These are phyloP conservation scores for Akabosia matsudoensis DNA, from an alignment of 1,140 invertebrate genomes.

Conservation along the genomic window DNA sequence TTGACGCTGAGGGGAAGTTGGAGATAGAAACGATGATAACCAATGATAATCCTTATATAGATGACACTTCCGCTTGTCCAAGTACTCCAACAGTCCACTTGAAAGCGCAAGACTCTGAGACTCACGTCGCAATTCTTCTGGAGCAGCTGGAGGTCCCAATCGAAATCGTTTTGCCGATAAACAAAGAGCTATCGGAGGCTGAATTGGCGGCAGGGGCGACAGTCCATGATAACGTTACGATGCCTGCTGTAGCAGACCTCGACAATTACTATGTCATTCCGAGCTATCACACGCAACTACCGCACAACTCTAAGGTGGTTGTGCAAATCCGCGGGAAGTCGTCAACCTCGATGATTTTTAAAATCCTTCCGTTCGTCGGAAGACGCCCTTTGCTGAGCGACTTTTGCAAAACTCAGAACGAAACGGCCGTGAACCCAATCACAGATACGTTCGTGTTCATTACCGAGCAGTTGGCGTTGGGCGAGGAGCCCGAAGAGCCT, in stretches of 20 bases:
- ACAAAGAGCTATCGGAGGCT: background rate
- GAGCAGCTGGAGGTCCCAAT: background rate
- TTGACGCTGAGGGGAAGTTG: background rate
- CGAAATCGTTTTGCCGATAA: background rate
- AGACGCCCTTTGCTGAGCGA: background rate
- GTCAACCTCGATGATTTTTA: background rate
- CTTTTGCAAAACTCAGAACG: background rate
- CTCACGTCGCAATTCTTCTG: background rate
- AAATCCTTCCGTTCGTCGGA: background rate
- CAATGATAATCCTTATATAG: background rate
- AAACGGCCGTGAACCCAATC: background rate
- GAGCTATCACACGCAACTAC: background rate
- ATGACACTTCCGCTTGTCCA: background rate
- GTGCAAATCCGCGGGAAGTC: background rate
- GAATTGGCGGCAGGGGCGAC: background rate
- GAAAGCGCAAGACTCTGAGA: background rate
- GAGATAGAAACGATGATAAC: background rate
- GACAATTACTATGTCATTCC: background rate
- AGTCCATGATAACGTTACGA: background rate
- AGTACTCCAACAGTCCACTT: background rate
- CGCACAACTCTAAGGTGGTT: background rate
- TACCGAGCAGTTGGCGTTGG: background rate
- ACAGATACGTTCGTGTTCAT: background rate
- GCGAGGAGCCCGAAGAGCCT: background rate
- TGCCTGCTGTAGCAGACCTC: background rate